phyloP scores from a whole-genome alignment of 2,888 invertebrate species.

The Serripes groenlandicus region DNA sequence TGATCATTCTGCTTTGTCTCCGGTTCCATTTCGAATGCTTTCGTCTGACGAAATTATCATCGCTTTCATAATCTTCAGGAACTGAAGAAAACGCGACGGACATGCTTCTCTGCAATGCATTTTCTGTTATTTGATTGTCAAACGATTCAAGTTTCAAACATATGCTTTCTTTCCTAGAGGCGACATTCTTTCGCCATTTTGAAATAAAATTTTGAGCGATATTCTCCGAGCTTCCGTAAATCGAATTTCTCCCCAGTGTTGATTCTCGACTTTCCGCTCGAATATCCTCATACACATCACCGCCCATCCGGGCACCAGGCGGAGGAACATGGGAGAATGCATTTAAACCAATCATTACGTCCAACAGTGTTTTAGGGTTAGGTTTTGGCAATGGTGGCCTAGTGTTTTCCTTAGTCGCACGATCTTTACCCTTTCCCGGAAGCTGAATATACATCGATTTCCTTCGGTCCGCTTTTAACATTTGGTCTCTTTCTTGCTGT shows the following conservation, averaged over 20 bases:
- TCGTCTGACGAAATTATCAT: conserved; percentile 27
- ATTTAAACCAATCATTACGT: conserved; percentile 65
- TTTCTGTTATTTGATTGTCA: conserved; percentile 7
- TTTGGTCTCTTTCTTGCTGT: conserved; percentile 41
- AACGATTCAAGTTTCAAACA: conserved; percentile 49
- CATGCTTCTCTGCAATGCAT: conserved; percentile 18
- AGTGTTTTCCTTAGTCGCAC: conserved; percentile 6
- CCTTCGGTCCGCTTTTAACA: conserved; percentile 55
- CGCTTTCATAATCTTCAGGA: conserved; percentile 30
- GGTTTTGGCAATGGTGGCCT: conserved; percentile 46
- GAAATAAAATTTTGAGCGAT: conserved; percentile 57
- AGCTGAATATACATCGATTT: conserved; percentile 69
- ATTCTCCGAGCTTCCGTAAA: conserved; percentile 56
- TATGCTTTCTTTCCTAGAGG: conserved; percentile 55
- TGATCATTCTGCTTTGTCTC: conserved; percentile 41
- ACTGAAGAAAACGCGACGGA: conserved; percentile 50
- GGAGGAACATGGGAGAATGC: conserved; percentile 56
- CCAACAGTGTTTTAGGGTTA: conserved; percentile 56
- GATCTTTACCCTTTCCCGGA: conserved; percentile 40
- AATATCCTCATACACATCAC: conserved; percentile 11
- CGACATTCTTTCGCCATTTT: conserved; percentile 59
- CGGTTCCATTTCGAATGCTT: conserved; percentile 48
- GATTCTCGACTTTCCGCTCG: conserved; percentile 19
- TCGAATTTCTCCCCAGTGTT: conserved; percentile 34
- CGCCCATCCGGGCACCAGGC: conserved; percentile 1